These are phyloP conservation scores for Aelia acuminata DNA, from an alignment of 2,888 invertebrate genomes.

Conservation along the genomic window DNA sequence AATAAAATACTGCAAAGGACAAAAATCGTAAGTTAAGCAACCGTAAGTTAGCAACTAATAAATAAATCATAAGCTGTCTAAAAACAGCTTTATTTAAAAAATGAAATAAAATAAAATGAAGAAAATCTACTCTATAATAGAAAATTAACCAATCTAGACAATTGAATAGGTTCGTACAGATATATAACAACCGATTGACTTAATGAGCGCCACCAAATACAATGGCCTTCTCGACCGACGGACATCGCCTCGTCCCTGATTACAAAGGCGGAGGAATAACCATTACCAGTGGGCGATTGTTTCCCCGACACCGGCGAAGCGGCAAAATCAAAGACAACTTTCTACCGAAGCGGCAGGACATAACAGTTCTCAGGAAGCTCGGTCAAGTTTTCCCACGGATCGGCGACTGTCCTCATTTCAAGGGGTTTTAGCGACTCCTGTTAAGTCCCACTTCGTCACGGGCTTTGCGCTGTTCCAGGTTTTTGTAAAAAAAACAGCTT, in stretches of 20 bases:
- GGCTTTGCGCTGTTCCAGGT: conserved; percentile 1
- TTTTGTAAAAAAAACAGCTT: background rate
- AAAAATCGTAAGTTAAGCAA: no score
- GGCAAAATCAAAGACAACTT: conserved; percentile 8
- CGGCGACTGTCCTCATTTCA: conserved; percentile 19
- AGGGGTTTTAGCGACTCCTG: background rate
- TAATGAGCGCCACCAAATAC: background rate
- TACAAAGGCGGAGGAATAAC: background rate
- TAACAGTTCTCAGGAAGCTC: conserved; percentile 2
- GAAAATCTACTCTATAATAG: no score
- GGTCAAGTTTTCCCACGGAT: conserved; percentile 45
- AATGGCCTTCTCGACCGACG: background rate
- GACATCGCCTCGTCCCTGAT: background rate
- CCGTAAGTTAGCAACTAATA: no score
- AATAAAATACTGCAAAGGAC: no score
- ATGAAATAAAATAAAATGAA: no score
- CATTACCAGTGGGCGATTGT: background rate
- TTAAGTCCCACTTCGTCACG: background rate
- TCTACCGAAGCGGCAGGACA: background rate
- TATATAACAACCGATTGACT: background rate
- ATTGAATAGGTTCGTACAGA: background rate
- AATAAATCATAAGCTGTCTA: no score
- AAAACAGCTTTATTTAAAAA: no score
- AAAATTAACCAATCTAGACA: background rate
- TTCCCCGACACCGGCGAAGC: background rate